A percentile compares a stretch with the other conserved stretches of the same genome.
phyloP scores from a whole-genome alignment of 2,888 invertebrate genomes.

The Caenorhabditis drosophilae region DNA sequence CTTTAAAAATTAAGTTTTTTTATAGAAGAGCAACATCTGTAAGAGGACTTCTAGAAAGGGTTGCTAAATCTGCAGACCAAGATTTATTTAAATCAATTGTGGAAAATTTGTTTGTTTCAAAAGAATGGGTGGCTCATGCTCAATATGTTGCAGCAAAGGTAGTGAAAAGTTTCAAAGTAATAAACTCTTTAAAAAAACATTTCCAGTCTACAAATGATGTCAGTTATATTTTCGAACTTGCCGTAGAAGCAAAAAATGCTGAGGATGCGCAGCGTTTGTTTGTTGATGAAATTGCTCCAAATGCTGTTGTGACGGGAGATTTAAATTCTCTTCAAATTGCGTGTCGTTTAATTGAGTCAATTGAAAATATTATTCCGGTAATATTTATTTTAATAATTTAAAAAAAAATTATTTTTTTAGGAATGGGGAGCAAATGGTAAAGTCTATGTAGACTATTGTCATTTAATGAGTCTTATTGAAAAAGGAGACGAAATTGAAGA shows the following conservation, averaged over 20 bases:
- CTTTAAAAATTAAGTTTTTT: background rate
- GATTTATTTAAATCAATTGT: conserved; percentile 19
- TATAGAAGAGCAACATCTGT: conserved; percentile 23
- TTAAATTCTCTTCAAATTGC: conserved; percentile 24
- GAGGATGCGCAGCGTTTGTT: conserved; percentile 36
- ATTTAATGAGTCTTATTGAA: conserved; percentile 17
- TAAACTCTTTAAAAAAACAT: background rate
- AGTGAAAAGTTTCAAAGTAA: no score
- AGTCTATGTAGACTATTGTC: conserved; percentile 47
- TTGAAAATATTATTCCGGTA: conserved; percentile 33
- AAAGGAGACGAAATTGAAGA: conserved; percentile 15
- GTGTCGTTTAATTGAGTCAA: conserved; percentile 33
- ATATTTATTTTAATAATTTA: no score
- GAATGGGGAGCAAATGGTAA: conserved; percentile 49
- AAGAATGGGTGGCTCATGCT: conserved; percentile 47
- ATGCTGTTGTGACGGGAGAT: conserved; percentile 40
- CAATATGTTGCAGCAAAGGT: conserved; percentile 41
- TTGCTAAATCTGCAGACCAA: conserved; percentile 18
- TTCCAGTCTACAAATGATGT: conserved; percentile 17
- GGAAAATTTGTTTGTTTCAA: conserved; percentile 28
- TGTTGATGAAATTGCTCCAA: conserved; percentile 48
- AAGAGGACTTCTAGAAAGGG: conserved; percentile 22
- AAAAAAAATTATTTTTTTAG: no score
- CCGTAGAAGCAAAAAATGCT: conserved; percentile 29
- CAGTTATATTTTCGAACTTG: conserved; percentile 30